A percentile compares a stretch with the other conserved stretches of the same genome.
Conservation (phyloP, 2,797 vertebrate genomes). For the Smutsia gigantea region DNA sequence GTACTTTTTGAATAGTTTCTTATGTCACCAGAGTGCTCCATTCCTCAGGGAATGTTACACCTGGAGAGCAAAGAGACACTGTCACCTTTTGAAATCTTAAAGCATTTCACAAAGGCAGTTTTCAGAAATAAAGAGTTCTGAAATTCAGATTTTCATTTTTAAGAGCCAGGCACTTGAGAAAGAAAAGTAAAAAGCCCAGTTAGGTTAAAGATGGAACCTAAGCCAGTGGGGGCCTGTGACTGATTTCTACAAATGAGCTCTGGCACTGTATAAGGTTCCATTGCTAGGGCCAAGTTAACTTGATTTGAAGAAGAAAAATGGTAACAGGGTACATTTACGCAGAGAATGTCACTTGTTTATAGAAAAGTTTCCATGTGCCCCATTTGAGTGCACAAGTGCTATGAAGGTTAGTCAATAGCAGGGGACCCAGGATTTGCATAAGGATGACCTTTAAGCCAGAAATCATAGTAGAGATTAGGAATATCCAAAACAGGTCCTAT, state of each 20-base stretch:
- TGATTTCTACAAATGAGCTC: constrained; percentile 3
- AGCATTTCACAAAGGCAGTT: not conserved
- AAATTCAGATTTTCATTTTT: not conserved
- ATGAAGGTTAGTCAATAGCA: not conserved
- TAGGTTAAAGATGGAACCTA: not conserved
- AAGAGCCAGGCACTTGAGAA: not conserved
- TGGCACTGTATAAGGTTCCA: not conserved
- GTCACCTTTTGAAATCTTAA: not conserved
- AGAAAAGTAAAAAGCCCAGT: not conserved
- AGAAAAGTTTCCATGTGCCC: not conserved
- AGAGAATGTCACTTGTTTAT: not conserved
- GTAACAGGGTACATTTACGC: not conserved
- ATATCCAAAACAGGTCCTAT: not conserved
- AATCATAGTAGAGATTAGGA: not conserved
- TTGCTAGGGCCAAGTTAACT: not conserved
- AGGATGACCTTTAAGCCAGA: not conserved
- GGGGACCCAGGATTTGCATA: not conserved
- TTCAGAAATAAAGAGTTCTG: constrained; percentile 8
- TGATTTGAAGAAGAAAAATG: not conserved
- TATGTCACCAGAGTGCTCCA: not conserved
- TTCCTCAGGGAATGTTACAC: not conserved
- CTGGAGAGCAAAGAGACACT: not conserved
- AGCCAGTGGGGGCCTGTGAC: not conserved
- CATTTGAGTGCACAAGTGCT: not conserved
- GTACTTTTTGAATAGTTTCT: not conserved